Evolutionary conservation across 2,797 vertebrate species (phyloP).

Genomic region (Gambelia wislizenii): DNA sequence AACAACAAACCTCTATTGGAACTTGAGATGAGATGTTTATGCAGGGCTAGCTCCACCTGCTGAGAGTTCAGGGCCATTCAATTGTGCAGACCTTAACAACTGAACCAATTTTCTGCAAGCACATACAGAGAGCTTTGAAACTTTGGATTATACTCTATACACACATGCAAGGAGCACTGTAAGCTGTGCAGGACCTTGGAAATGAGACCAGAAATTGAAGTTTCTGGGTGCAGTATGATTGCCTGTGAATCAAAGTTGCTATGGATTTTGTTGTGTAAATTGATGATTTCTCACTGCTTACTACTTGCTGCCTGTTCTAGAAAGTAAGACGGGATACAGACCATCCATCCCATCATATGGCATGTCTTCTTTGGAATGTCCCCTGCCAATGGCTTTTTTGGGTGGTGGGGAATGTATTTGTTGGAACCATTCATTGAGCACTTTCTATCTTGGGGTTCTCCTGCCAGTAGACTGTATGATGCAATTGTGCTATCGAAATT

Average conservation of each 20-base stretch:
- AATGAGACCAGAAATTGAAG: neutral
- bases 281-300: neutral
- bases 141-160: neutral
- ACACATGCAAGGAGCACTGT: neutral
- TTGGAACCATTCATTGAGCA: too few relatives aligned
- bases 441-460: neutral
- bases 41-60: conserved; percentile 4
- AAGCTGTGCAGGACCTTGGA: neutral
- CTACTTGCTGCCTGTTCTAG: neutral
- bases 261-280: neutral
- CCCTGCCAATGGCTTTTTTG: too few relatives aligned
- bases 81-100: neutral
- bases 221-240: too few relatives aligned
- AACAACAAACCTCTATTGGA: neutral
- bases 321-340: neutral
- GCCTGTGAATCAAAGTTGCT: neutral
- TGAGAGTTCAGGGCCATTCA: neutral
- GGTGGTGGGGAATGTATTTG: too few relatives aligned
- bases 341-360: too few relatives aligned
- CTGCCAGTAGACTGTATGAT: neutral
- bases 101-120: neutral
- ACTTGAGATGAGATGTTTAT: neutral
- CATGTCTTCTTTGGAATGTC: too few relatives aligned
- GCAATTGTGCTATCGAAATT: neutral
- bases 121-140: neutral